Percentiles rank a stretch among this genome's conserved stretches.
Evolutionary conservation across 2,113 vertebrate genomes (phyloP).

Genomic region (Sphaerodactylus townsendi): DNA sequence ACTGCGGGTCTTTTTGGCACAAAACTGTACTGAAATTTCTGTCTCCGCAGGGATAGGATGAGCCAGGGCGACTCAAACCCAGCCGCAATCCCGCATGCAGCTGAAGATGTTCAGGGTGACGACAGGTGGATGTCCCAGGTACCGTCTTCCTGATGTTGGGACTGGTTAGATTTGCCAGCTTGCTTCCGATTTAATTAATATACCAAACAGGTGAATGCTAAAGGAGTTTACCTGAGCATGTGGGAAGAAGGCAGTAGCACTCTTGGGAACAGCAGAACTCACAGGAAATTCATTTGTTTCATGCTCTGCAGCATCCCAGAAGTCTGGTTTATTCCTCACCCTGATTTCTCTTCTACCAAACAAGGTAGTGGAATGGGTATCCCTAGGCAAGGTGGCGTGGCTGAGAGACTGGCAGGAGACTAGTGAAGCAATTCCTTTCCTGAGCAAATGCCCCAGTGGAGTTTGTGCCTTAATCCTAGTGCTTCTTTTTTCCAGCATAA

Average conservation of each 20-base stretch:
- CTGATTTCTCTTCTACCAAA: too few relatives aligned
- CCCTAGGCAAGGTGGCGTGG: not conserved
- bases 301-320: not conserved
- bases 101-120: constrained; percentile 89
- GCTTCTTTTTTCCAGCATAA: constrained; percentile 75
- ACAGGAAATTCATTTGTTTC: rapidly evolving
- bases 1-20: not conserved
- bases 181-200: rapidly evolving
- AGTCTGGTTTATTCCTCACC: not conserved
- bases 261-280: rapidly evolving
- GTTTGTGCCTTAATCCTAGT: constrained; percentile 12
- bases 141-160: rapidly evolving
- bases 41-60: constrained; percentile 79
- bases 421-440: not conserved
- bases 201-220: rapidly evolving
- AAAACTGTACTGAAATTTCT: rapidly evolving
- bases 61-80: constrained; percentile 88
- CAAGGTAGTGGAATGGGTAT: too few relatives aligned
- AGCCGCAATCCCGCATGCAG: constrained; percentile 84
- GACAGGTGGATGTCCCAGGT: constrained; percentile 97
- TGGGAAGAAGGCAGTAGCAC: not conserved
- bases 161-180: rapidly evolving
- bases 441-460: not conserved
- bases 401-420: not conserved
- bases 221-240: rapidly evolving